Percentiles rank a stretch among this genome's conserved stretches.
Evolutionary conservation across 2,888 invertebrate species (phyloP).

Genomic region (Callyntrura sp.): DNA sequence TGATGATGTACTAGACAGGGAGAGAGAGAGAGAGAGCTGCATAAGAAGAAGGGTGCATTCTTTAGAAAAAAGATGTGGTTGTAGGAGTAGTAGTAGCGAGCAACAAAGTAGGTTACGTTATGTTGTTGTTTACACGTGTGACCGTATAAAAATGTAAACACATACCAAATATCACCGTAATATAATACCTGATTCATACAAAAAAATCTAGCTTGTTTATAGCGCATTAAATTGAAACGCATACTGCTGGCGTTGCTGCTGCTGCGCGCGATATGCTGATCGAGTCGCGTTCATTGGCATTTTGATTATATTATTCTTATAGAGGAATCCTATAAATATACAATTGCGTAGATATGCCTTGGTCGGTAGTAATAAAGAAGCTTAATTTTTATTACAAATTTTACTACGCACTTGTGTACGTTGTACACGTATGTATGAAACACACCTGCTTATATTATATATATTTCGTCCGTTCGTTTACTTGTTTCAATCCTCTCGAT

Average conservation of each 20-base stretch:
- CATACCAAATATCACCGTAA: background rate
- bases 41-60: background rate
- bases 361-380: background rate
- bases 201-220: background rate
- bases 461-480: background rate
- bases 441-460: slow-evolving; percentile 29
- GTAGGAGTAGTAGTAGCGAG: slow-evolving; percentile 5
- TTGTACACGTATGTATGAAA: background rate
- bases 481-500: background rate
- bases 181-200: slow-evolving; percentile 39
- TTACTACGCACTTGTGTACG: slow-evolving; percentile 36
- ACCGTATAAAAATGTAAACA: slow-evolving; percentile 39
- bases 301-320: background rate
- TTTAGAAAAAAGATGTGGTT: background rate
- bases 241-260: background rate
- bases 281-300: background rate
- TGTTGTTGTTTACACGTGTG: slow-evolving; percentile 54
- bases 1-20: background rate
- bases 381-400: slow-evolving; percentile 50
- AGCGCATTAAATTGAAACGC: background rate
- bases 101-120: slow-evolving; percentile 49
- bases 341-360: background rate
- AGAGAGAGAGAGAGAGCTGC: background rate
- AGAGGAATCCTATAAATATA: background rate
- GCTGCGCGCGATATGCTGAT: background rate